A percentile compares a stretch with the other conserved stretches of the same genome.
Conservation (phyloP, 2,113 vertebrate genomes). For the Gavia stellata region DNA sequence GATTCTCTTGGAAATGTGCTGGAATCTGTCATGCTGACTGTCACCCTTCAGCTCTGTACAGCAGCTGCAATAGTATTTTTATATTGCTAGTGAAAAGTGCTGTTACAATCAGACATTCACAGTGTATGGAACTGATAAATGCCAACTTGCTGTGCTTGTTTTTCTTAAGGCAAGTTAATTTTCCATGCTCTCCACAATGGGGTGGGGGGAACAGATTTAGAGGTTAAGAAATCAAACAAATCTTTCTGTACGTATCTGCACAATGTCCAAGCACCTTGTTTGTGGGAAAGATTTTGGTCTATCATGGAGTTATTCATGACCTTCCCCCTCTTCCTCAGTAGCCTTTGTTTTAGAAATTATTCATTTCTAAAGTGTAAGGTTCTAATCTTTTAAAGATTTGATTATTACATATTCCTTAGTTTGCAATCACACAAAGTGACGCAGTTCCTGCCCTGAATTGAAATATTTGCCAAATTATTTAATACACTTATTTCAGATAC, state of each 20-base stretch:
- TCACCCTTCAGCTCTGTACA: neutral
- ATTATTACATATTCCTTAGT: slow-evolving; percentile 6
- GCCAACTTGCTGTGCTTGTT: neutral
- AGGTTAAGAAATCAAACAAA: neutral
- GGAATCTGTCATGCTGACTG: neutral
- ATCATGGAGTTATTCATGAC: neutral
- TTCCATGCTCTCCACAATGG: neutral
- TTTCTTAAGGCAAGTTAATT: neutral
- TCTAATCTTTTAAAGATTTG: slow-evolving; percentile 40
- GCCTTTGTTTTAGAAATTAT: slow-evolving; percentile 39
- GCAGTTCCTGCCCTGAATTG: neutral
- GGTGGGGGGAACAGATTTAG: neutral
- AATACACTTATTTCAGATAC: neutral
- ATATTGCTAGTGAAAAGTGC: neutral
- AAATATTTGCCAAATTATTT: slow-evolving; percentile 9
- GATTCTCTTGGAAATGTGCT: neutral
- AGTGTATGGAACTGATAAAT: neutral
- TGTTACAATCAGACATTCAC: neutral
- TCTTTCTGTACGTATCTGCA: neutral
- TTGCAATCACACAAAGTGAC: neutral
- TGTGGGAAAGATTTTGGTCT: slow-evolving; percentile 14
- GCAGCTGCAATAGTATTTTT: neutral
- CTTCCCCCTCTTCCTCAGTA: neutral
- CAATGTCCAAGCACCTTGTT: neutral
- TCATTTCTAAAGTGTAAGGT: neutral